Conservation (phyloP, 2,888 invertebrate genomes). For the Drosophila fulvimacula region DNA sequence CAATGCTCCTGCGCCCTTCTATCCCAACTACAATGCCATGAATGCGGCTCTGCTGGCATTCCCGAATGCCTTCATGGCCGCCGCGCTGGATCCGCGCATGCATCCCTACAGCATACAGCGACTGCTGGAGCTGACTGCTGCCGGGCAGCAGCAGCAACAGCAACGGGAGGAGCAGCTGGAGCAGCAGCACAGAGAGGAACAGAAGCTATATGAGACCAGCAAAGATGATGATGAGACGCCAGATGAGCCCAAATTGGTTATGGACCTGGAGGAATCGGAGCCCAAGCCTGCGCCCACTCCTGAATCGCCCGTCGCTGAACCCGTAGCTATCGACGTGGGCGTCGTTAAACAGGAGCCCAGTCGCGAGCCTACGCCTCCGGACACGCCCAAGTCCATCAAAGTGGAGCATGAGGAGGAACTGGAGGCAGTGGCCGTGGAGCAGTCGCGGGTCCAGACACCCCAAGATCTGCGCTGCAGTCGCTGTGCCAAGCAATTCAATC, state of each 20-base stretch:
- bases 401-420: conserved; percentile 77
- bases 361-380: conserved; percentile 80
- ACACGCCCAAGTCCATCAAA: conserved; percentile 58
- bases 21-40: conserved; percentile 88
- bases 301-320: conserved; percentile 10
- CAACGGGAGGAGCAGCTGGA: conserved; percentile 36
- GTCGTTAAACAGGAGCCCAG: conserved; percentile 58
- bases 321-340: neutral
- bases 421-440: conserved; percentile 24
- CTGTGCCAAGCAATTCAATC: conserved; percentile 87
- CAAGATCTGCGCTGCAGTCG: conserved; percentile 86
- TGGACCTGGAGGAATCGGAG: conserved; percentile 88
- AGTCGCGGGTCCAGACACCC: neutral
- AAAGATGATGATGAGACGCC: conserved; percentile 80
- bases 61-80: conserved; percentile 84
- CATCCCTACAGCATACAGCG: conserved; percentile 84
- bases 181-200: conserved; percentile 34
- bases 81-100: conserved; percentile 83
- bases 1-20: conserved; percentile 85
- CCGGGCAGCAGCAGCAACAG: conserved; percentile 77
- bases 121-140: conserved; percentile 83
- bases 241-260: conserved; percentile 87
- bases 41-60: conserved; percentile 87
- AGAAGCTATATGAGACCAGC: conserved; percentile 31
- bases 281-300: conserved; percentile 28